Conservation (phyloP, 2,888 invertebrate species). For the Ischnus inquisitorius region DNA sequence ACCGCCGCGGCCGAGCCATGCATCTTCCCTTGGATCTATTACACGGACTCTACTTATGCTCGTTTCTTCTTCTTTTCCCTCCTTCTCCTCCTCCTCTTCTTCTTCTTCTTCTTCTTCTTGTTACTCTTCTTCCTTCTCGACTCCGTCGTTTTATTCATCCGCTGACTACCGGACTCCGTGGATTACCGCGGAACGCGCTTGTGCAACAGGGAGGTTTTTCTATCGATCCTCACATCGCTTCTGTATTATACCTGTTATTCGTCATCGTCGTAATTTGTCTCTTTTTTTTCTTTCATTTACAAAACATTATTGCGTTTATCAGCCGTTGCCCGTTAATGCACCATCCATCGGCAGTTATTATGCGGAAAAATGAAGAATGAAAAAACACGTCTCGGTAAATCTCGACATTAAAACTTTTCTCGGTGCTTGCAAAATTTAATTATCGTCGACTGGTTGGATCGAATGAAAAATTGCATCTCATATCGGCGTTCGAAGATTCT, state of each 20-base stretch:
- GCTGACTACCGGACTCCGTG: constrained; percentile 4
- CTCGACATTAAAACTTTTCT: not conserved
- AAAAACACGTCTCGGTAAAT: constrained; percentile 18
- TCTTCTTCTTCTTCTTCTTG: constrained; percentile 24
- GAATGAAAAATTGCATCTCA: too few species aligned
- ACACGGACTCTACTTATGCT: constrained; percentile 26
- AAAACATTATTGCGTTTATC: constrained; percentile 11
- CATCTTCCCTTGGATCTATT: constrained; percentile 58
- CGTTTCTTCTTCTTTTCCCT: constrained; percentile 18
- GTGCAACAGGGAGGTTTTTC: constrained; percentile 33
- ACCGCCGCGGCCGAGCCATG: constrained; percentile 2
- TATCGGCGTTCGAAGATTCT: too few species aligned
- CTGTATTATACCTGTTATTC: constrained; percentile 3
- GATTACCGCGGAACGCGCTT: not conserved
- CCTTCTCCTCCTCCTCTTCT: constrained; percentile 32
- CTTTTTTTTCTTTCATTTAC: not conserved
- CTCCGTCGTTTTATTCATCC: constrained; percentile 7
- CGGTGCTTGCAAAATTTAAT: constrained; percentile 5
- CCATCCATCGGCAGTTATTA: not conserved
- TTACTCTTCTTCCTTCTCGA: constrained; percentile 33
- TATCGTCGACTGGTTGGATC: too few species aligned
- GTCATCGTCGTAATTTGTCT: constrained; percentile 8
- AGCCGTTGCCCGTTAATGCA: constrained; percentile 13
- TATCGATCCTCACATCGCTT: not conserved
- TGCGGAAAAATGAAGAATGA: not conserved